Conservation (phyloP, 2,888 invertebrate genomes). For the Diogma glabrata region DNA sequence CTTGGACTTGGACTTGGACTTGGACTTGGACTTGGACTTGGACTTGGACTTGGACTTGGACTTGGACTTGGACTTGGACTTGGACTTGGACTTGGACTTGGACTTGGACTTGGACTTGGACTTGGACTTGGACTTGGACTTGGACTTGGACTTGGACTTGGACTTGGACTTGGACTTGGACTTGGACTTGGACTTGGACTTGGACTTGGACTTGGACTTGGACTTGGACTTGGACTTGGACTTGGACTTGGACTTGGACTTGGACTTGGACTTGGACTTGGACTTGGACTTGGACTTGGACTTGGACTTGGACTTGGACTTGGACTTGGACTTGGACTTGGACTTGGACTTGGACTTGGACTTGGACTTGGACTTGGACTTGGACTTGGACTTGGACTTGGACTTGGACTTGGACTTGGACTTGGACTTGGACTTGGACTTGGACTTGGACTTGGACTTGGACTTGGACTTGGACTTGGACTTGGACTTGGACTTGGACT, state of each 20-base stretch:
- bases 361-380: neutral
- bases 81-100: neutral
- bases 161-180: neutral
- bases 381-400: neutral
- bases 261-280: neutral
- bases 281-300: neutral
- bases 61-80: neutral
- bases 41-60: neutral
- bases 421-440: neutral
- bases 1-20: neutral
- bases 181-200: neutral
- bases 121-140: neutral
- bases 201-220: neutral
- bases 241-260: neutral
- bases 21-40: neutral
- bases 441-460: neutral
- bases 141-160: neutral
- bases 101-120: neutral
- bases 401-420: neutral
- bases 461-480: neutral
- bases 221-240: neutral
- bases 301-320: neutral
- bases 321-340: neutral
- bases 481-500: slow-evolving; percentile 3
- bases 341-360: neutral